Conservation (phyloP, 2,113 vertebrate species). For the Oxyura jamaicensis region DNA sequence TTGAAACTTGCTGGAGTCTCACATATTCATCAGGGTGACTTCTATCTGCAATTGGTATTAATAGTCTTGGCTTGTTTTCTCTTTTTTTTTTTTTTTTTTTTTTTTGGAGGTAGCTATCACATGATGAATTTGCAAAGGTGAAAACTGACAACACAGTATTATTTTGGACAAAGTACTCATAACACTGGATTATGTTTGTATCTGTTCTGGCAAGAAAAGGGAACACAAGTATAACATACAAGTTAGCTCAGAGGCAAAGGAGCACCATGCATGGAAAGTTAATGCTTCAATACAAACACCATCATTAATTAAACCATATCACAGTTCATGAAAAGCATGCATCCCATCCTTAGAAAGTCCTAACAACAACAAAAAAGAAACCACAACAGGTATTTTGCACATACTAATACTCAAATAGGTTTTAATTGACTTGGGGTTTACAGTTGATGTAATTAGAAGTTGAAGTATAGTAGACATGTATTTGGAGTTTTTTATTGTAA, state of each 20-base stretch:
- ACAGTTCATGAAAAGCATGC: conserved; percentile 47
- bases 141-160: conserved; percentile 44
- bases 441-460: conserved; percentile 71
- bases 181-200: conserved; percentile 9
- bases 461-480: conserved; percentile 68
- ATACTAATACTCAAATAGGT: conserved; percentile 66
- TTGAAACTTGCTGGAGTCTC: neutral
- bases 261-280: conserved; percentile 20
- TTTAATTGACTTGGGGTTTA: conserved; percentile 72
- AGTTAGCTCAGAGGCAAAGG: neutral
- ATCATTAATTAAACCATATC: conserved; percentile 77
- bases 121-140: conserved; percentile 5
- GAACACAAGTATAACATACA: neutral
- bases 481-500: conserved; percentile 76
- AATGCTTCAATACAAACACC: conserved; percentile 41
- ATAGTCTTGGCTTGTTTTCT: neutral
- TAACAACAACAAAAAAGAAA: neutral
- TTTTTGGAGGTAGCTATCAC: neutral
- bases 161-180: conserved; percentile 1
- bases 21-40: neutral
- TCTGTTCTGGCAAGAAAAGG: conserved; percentile 26
- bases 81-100: neutral
- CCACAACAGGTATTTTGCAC: conserved; percentile 74
- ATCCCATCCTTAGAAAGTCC: conserved; percentile 48
- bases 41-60: neutral